phyloP scores from a whole-genome alignment of 2,113 vertebrate species.

The Vulpes vulpes region DNA sequence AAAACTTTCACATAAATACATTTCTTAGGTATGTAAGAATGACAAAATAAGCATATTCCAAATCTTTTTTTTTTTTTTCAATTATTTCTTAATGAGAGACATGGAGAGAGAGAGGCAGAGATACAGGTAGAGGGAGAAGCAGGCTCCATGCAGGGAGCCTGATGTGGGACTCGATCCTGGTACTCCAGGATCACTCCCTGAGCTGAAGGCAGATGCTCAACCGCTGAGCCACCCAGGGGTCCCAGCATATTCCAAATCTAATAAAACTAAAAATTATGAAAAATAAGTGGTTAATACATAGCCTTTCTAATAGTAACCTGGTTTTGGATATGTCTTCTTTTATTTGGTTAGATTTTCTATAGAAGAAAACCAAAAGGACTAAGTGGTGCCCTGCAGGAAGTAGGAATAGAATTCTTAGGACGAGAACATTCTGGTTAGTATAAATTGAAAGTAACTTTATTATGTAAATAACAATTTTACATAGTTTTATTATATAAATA shows the following conservation, averaged over 20 bases:
- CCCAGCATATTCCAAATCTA: not conserved
- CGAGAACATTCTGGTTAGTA: conserved; percentile 95
- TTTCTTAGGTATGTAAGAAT: conserved; percentile 17
- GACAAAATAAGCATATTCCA: not conserved
- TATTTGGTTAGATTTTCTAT: conserved; percentile 92
- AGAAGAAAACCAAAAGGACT: conserved; percentile 95
- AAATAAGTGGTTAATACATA: conserved; percentile 37
- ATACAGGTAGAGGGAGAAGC: too few species aligned
- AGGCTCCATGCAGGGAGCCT: too few species aligned
- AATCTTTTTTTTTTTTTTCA: not conserved
- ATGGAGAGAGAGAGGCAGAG: too few species aligned
- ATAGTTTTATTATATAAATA: too few species aligned
- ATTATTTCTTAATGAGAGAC: too few species aligned
- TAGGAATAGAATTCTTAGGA: conserved; percentile 95
- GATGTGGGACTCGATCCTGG: too few species aligned
- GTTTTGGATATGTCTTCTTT: conserved; percentile 52
- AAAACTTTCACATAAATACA: not conserved
- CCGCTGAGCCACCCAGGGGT: too few species aligned
- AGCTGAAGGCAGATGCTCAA: too few species aligned
- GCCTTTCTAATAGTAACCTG: conserved; percentile 18
- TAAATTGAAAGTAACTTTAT: conserved; percentile 53
- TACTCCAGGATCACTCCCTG: too few species aligned
- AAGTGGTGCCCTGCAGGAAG: conserved; percentile 95
- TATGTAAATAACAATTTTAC: not conserved
- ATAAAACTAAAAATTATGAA: conserved; percentile 55